Evolutionary conservation across 2,113 vertebrate species (phyloP).

Genomic region (Leptobrachium leishanense): DNA sequence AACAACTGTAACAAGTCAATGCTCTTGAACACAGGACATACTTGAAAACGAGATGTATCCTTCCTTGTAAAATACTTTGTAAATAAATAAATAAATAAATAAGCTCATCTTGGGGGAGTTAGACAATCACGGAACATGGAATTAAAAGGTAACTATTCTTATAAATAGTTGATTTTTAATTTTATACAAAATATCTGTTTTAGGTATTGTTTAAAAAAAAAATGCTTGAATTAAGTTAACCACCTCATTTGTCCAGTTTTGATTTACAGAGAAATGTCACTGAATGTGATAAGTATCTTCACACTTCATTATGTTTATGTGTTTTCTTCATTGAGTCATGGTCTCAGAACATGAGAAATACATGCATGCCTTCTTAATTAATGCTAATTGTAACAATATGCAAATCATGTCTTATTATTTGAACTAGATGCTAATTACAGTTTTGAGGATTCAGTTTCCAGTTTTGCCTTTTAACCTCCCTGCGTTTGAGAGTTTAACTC

Average conservation of each 20-base stretch:
- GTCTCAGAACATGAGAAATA: conserved; percentile 34
- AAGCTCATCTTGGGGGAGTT: no score
- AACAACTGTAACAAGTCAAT: no score
- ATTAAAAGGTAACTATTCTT: no score
- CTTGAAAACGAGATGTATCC: no score
- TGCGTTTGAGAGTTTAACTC: conserved; percentile 1
- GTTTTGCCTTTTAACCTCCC: conserved; percentile 23
- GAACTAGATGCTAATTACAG: conserved; percentile 39
- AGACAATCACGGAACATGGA: no score
- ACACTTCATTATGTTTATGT: conserved; percentile 24
- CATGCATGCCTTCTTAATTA: conserved; percentile 38
- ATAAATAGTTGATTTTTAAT: no score
- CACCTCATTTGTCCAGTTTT: background rate
- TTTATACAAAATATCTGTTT: no score
- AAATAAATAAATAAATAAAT: no score
- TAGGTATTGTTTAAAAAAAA: no score
- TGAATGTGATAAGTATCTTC: conserved; percentile 3
- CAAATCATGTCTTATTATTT: conserved; percentile 36
- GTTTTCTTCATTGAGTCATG: conserved; percentile 24
- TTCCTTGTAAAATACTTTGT: no score
- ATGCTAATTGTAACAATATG: conserved; percentile 45
- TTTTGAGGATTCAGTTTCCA: conserved; percentile 34
- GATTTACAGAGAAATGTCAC: background rate
- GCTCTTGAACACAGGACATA: no score
- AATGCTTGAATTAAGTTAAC: no score